Conservation (phyloP, 2,113 vertebrate genomes). For the Geococcyx californianus region DNA sequence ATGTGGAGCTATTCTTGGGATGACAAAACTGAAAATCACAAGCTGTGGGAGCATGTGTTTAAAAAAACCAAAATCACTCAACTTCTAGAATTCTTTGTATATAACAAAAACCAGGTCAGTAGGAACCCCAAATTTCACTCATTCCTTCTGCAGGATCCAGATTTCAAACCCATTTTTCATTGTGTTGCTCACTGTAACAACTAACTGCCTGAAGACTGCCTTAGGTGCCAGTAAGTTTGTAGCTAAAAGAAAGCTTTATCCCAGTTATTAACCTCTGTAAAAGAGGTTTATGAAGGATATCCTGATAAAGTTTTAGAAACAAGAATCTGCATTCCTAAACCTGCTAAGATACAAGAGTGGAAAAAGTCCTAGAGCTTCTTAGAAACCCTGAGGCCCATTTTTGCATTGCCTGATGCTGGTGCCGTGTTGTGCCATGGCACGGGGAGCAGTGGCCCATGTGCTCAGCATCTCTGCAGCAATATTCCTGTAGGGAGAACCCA, state of each 20-base stretch:
- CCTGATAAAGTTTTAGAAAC: neutral
- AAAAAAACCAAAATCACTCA: neutral
- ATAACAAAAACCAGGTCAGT: neutral
- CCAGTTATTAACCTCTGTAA: neutral
- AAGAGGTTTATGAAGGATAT: slow-evolving; percentile 29
- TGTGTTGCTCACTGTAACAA: fast-evolving
- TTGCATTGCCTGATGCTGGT: neutral
- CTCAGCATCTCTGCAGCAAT: neutral
- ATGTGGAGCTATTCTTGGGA: neutral
- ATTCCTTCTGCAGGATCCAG: neutral
- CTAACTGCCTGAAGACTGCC: neutral
- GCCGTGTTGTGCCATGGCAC: fast-evolving
- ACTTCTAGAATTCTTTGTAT: neutral
- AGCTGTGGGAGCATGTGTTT: neutral
- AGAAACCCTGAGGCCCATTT: neutral
- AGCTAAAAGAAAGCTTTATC: neutral
- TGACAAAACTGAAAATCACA: neutral
- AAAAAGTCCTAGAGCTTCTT: neutral
- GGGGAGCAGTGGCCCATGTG: fast-evolving
- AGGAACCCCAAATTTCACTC: neutral
- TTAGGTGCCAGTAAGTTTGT: neutral
- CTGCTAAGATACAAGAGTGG: neutral
- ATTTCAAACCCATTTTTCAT: neutral
- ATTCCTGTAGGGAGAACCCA: fast-evolving
- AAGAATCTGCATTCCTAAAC: neutral